Evolutionary conservation across 2,113 vertebrate species (phyloP).

Genomic region (Amia ocellicauda): DNA sequence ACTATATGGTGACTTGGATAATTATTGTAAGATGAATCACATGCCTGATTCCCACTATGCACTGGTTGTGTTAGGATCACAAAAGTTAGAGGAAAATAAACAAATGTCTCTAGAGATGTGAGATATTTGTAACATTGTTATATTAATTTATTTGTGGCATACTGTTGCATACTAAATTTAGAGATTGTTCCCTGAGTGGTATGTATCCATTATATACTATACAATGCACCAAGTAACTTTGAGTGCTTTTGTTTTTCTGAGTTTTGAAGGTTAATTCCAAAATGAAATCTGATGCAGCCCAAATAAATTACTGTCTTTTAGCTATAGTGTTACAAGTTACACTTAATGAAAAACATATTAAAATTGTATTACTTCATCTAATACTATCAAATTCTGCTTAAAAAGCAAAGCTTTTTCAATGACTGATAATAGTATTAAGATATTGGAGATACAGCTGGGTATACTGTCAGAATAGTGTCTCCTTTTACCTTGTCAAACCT

Average conservation of each 20-base stretch:
- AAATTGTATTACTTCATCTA: constrained; percentile 13
- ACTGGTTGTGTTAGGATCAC: no score
- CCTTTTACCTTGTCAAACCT: constrained; percentile 8
- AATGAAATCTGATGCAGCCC: neutral
- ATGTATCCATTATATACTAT: no score
- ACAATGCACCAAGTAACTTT: neutral
- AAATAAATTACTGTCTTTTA: neutral
- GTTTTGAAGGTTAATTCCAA: constrained; percentile 11
- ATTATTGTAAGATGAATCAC: no score
- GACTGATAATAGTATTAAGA: constrained; percentile 8
- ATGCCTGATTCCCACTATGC: no score
- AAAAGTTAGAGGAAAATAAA: no score
- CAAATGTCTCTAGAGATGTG: no score
- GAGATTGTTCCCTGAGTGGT: no score
- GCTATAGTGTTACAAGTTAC: constrained; percentile 1
- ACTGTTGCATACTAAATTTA: no score
- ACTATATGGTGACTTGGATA: no score
- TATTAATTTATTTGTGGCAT: no score
- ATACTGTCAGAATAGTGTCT: constrained; percentile 1
- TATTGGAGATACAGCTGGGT: neutral
- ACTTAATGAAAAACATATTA: constrained; percentile 11
- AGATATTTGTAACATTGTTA: no score
- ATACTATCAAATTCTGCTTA: constrained; percentile 12
- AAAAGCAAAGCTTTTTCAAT: constrained; percentile 6
- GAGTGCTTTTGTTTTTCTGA: neutral